Evolutionary conservation across 1,140 invertebrate genomes (phyloP).

Genomic region (Papilio polyxenes): DNA sequence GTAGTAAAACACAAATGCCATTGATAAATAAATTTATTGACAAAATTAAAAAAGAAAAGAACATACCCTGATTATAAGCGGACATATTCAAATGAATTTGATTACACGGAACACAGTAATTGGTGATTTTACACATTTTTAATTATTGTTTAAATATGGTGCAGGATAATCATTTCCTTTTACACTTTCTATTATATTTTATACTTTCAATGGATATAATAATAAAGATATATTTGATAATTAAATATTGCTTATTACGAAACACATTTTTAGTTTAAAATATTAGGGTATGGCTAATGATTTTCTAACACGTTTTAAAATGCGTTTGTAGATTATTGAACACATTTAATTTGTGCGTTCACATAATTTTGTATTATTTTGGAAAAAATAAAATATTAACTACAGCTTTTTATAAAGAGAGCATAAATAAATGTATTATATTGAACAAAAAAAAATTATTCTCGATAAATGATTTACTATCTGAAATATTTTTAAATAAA

Average conservation of each 20-base stretch:
- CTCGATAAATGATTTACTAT: background rate
- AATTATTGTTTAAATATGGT: background rate
- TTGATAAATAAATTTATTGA: conserved; percentile 39
- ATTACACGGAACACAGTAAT: conserved; percentile 27
- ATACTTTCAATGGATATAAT: background rate
- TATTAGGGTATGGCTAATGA: background rate
- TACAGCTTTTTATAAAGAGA: background rate
- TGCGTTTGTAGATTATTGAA: background rate
- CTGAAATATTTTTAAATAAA: background rate
- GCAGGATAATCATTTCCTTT: background rate
- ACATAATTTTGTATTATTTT: background rate
- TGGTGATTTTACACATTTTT: background rate
- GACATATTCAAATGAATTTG: conserved; percentile 22
- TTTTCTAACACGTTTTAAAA: background rate
- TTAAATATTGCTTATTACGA: background rate
- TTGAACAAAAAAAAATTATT: background rate
- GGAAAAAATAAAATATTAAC: background rate
- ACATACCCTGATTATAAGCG: conserved; percentile 31
- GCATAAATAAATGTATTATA: background rate
- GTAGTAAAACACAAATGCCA: conserved; percentile 15
- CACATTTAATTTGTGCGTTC: background rate
- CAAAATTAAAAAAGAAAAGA: conserved; percentile 27
- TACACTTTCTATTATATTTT: background rate
- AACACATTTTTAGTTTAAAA: background rate
- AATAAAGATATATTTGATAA: background rate